Conservation (phyloP, 2,797 vertebrate species). For the Acanthiza pusilla region DNA sequence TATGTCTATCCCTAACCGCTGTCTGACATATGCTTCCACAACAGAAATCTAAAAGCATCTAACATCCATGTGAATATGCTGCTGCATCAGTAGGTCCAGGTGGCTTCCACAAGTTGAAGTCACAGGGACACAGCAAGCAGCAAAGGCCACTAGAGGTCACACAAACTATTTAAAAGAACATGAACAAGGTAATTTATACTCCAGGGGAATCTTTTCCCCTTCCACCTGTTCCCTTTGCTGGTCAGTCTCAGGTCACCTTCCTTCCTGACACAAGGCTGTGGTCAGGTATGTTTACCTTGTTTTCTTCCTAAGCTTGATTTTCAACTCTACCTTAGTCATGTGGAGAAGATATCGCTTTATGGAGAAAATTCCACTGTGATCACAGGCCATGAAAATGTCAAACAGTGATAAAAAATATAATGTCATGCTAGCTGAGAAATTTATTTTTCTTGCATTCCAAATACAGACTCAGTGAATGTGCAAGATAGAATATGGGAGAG, state of each 20-base stretch:
- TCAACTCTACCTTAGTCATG: constrained; percentile 16
- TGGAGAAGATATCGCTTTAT: constrained; percentile 17
- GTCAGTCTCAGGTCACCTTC: not conserved
- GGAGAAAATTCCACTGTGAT: constrained; percentile 42
- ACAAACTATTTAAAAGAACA: constrained; percentile 5
- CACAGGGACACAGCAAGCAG: not conserved
- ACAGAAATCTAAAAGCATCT: not conserved
- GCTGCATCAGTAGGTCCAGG: not conserved
- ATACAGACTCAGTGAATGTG: not conserved
- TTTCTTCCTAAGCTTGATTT: not conserved
- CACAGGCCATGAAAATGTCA: constrained; percentile 39
- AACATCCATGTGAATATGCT: not conserved
- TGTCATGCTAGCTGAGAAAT: constrained; percentile 12
- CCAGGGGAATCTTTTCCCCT: not conserved
- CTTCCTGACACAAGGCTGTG: not conserved
- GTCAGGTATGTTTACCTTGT: not conserved
- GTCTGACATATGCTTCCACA: not conserved
- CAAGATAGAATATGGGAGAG: not conserved
- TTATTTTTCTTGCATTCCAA: not conserved
- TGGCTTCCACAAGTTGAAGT: not conserved
- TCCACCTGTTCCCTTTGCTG: not conserved
- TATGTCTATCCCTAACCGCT: not conserved
- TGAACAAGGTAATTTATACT: not conserved
- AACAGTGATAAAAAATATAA: not conserved
- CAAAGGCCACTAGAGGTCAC: constrained; percentile 35